These are phyloP conservation scores for Drosophila infuscata DNA, from an alignment of 2,888 invertebrate species.

Conservation along the genomic window DNA sequence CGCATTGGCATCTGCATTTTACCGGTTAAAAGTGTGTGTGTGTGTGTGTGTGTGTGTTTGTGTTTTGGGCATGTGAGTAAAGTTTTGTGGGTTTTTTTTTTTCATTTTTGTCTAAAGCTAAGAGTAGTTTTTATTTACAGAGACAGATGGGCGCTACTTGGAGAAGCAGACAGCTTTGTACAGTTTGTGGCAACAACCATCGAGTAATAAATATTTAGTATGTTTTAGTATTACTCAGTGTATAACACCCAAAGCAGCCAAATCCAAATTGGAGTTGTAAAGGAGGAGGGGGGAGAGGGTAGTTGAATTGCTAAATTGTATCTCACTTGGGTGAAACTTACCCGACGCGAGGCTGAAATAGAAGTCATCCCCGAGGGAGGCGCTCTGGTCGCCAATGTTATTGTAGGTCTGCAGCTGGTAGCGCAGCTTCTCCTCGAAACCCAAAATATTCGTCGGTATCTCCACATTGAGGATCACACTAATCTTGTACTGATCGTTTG, in stretches of 20 bases:
- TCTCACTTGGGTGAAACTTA: slow-evolving; percentile 59
- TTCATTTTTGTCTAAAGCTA: neutral
- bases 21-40: slow-evolving; percentile 10
- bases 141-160: slow-evolving; percentile 1
- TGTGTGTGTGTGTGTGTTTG: neutral
- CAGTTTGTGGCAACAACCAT: slow-evolving; percentile 1
- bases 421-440: slow-evolving; percentile 60
- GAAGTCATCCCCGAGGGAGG: slow-evolving; percentile 68
- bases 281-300: neutral
- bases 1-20: slow-evolving; percentile 19
- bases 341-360: slow-evolving; percentile 71
- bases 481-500: slow-evolving; percentile 72
- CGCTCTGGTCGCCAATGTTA: slow-evolving; percentile 69
- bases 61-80: slow-evolving; percentile 3
- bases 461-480: slow-evolving; percentile 75
- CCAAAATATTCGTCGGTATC: slow-evolving; percentile 61
- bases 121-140: slow-evolving; percentile 2
- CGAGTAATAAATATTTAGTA: slow-evolving; percentile 7
- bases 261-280: neutral
- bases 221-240: neutral
- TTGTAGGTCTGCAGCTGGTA: slow-evolving; percentile 57
- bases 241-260: slow-evolving; percentile 5
- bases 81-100: slow-evolving; percentile 1
- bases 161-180: neutral
- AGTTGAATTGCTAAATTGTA: neutral